Base-by-base conservation (phyloP, 2,888 invertebrate species). In the Erpobdella octoculata region DNA sequence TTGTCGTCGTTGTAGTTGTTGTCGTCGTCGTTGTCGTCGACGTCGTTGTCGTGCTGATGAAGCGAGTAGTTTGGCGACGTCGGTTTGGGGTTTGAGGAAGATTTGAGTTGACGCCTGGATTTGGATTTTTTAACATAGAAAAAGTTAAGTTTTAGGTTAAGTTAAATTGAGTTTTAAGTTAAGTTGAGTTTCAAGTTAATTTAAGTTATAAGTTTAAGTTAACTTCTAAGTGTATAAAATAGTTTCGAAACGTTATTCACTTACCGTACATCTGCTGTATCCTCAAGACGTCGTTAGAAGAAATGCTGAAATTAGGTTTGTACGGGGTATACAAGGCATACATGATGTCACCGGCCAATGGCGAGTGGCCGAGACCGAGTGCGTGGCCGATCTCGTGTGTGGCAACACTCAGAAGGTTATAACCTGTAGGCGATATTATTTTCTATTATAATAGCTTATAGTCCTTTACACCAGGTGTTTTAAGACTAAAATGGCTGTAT, bases 341-440 rank as follows among this genome's bases (percentile, higher is more conserved):
- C 69, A 69, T 69, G 58, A 53, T 35, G 58, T 69, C 69, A 33
- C 25, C 35, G 4, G 5, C 28, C 8, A 18, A 12, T n/a, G 53
- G 35, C 12, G 69, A 53, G 58, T 69, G 69, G 58, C n/a, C 35
- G 31, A 69, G 69, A 4, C 73, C 76, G 5, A 76, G 38, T 15
- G 72, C 71, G 65, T 76, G 75, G 15, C 76, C 76, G 37, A 76
- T 72, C 66, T 76, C 76, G 65, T 76, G 76, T 12, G 75, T 74
- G n/a, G 76, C 76, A n/a, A 76, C 73, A 21, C 48, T 66, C 35
- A 46, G n/a, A 2, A 70, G 41, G 31, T 70, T 70, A 38, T 69
- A 46, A 33, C 69, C 69, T 69, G 58, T 15, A 1, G 25, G 46
- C 5, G 46, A 21, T n/a, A n/a, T n/a, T n/a, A n/a, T n/a, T n/a